Base-by-base conservation (phyloP, 2,888 invertebrate genomes). In the Hermaeophaga mercurialis region DNA sequence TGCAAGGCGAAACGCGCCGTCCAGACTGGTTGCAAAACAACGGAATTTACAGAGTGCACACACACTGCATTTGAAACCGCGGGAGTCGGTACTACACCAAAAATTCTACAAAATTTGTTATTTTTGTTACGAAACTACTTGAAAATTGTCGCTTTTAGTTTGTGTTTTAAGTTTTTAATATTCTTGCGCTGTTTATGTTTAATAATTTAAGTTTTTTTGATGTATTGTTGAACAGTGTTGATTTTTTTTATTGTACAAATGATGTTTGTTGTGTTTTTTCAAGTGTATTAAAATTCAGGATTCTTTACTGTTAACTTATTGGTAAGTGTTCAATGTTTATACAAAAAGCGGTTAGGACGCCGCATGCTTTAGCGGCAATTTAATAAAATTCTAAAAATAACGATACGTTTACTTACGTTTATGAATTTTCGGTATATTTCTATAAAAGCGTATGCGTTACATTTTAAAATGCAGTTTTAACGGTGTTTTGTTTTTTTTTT, bases 11-110 rank as follows among this genome's bases (percentile, higher is more conserved):
- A 64, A 63, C 70, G 71, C 70, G 70, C 70, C 70, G 69, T 66
- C 72, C 69, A 72, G 75, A 74, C 74, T 71, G 73, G 72, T 73
- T 75, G 76, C 77, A 75, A 76, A 76, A 76, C 76, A 75, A 76
- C 75, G 75, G 73, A 73, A 73, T 73, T 71, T 72, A 72, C 71
- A 67, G 71, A 71, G 72, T 75, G 77, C 77, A 76, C 75, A 75
- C 75, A 76, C 75, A 77, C 75, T 77, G 78, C 76, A 76, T 70
- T 75, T 72, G 72, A 74, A 71, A 64, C 66, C 67, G 68, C 67
- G 69, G 64, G 65, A 66, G 66, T 62, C 67, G 68, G 67, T 68
- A 67, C 64, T 66, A 66, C 65, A 68, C 63, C 64, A 61, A 60
- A 64, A 63, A 53, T 53, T 53, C 38, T 19, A 49, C 33, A 68